Base-by-base conservation (phyloP, 2,113 vertebrate genomes). In the Craseonycteris thonglongyai region DNA sequence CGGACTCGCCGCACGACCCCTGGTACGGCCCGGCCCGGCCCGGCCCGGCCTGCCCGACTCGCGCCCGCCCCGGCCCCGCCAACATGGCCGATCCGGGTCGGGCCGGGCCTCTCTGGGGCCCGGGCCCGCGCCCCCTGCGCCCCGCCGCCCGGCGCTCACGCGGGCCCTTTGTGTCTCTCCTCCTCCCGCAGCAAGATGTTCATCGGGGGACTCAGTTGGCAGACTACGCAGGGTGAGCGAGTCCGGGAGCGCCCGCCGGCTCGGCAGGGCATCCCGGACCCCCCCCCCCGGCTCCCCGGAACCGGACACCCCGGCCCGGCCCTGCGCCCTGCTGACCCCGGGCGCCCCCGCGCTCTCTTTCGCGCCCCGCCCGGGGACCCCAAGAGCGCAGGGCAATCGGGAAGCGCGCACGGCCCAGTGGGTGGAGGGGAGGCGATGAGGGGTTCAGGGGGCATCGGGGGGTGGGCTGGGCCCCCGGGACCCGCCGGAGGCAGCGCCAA, bases 151-250 rank as follows among this genome's bases (percentile, higher is more conserved):
- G 84, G 96, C 91, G 93, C 97, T 95, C 96, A 97, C 97, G 95
- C 94, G 96, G 95, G 95, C 97, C 95, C 94, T 96, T 96, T 96
- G 96, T 97, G 96, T 97, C 91, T 97, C 96, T 97, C 86, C 96
- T 94, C 87, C 96, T 97, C 98, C 97, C 98, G 88, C 98, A 99
- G 99, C 98, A 99, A 99, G 98, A 99, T 99, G 99, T 99, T 99
- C 98, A 99, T 99, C 98, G 99, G 99, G 97, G 99, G 99, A 98
- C 98, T 99, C 96, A 99, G 99, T 98, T 99, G 99, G 99, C 99
- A 99, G 97, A 99, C 99, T 74, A 99, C 99, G 97, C 99, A 99
- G 99, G 99, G 99, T 99, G 98, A 99, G 98, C 94, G 89, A 81
- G 90, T 80, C 65, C 24, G 51, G 76, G 92, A 84, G 96, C 96